phyloP scores from a whole-genome alignment of 2,113 vertebrate species.

The Scortum barcoo region DNA sequence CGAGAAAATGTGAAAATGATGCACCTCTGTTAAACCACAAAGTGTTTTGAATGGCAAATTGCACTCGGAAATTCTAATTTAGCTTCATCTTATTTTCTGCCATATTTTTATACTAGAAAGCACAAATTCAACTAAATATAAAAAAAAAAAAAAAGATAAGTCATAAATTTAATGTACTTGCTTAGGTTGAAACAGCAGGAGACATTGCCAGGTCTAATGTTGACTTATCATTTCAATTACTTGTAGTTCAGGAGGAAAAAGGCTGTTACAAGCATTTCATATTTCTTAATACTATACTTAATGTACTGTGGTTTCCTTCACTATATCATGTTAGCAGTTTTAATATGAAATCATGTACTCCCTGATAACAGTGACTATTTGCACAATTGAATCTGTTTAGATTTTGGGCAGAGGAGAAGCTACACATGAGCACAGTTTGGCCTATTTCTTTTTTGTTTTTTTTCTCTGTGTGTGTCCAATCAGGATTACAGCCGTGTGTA shows the following conservation, averaged over 20 bases:
- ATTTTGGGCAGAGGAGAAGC: not conserved
- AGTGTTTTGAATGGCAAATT: not conserved
- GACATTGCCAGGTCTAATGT: not conserved
- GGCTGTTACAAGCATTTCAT: not conserved
- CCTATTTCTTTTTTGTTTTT: slow-evolving; percentile 9
- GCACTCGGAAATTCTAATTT: not conserved
- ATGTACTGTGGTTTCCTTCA: not conserved
- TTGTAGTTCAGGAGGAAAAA: not conserved
- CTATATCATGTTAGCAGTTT: not conserved
- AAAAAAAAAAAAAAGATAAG: too few species aligned
- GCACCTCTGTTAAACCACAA: not conserved
- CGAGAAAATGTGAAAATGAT: not conserved
- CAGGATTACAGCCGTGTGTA: slow-evolving; percentile 17
- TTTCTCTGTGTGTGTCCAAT: not conserved
- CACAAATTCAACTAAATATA: not conserved
- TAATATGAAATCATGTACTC: slow-evolving; percentile 5
- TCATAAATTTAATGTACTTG: too few species aligned
- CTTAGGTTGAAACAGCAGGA: not conserved
- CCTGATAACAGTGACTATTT: not conserved
- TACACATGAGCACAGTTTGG: slow-evolving; percentile 6
- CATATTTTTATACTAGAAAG: not conserved
- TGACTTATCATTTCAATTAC: slow-evolving; percentile 3
- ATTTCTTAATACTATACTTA: not conserved
- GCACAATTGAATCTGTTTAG: slow-evolving; percentile 25
- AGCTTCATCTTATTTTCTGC: not conserved